A percentile compares a stretch with the other conserved stretches of the same genome.
phyloP scores from a whole-genome alignment of 1,140 invertebrate genomes.

The Homalodisca vitripennis region DNA sequence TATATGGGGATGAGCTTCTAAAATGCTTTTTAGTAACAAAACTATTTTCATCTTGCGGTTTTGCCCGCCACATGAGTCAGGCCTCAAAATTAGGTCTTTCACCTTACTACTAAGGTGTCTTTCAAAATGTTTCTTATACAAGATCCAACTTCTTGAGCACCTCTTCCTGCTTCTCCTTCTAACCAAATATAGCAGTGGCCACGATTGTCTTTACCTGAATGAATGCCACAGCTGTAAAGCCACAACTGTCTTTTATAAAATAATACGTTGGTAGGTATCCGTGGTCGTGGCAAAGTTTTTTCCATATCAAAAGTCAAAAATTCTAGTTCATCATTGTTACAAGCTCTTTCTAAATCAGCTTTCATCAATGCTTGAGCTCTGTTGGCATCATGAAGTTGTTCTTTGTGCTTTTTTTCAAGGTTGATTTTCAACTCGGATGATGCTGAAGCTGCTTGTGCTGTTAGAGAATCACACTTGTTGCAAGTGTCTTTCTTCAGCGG shows the following conservation, averaged over 20 bases:
- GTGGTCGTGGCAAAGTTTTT: constrained; percentile 36
- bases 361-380: background rate
- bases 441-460: background rate
- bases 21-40: too few relatives aligned
- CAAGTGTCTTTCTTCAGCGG: background rate
- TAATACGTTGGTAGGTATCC: constrained; percentile 43
- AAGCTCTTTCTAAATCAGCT: background rate
- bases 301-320: constrained; percentile 2
- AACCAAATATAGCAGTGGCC: too few relatives aligned
- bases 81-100: too few relatives aligned
- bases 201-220: too few relatives aligned
- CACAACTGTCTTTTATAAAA: constrained; percentile 46
- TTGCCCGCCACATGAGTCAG: too few relatives aligned
- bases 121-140: too few relatives aligned
- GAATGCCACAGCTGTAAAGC: too few relatives aligned
- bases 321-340: background rate
- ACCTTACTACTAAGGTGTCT: too few relatives aligned
- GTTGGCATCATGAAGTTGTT: background rate
- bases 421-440: background rate
- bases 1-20: too few relatives aligned
- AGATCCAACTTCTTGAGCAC: too few relatives aligned
- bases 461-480: background rate
- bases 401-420: background rate
- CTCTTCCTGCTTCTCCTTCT: too few relatives aligned
- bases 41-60: too few relatives aligned